Conservation (phyloP, 1,140 invertebrate genomes). For the Agrypnia vestita region DNA sequence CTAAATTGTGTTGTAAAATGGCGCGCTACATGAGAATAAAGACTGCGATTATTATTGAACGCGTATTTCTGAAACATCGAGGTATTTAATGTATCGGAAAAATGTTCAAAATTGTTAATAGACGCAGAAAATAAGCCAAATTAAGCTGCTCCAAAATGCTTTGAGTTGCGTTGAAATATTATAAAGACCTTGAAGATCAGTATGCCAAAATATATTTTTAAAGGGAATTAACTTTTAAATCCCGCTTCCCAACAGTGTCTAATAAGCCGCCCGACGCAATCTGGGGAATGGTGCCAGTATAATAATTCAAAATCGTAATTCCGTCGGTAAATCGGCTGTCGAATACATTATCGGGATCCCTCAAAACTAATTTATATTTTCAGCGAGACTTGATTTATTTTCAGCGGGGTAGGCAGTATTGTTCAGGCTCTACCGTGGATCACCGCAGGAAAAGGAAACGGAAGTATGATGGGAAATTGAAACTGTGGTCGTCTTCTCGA, state of each 20-base stretch:
- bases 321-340: conserved; percentile 40
- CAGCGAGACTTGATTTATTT: conserved; percentile 27
- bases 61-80: too few relatives aligned
- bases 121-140: neutral
- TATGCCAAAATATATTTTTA: conserved; percentile 27
- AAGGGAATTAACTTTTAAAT: conserved; percentile 34
- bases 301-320: conserved; percentile 48
- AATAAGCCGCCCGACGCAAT: conserved; percentile 41
- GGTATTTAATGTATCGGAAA: too few relatives aligned
- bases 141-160: neutral
- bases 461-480: conserved; percentile 47
- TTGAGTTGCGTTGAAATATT: neutral
- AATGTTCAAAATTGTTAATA: too few relatives aligned
- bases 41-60: too few relatives aligned
- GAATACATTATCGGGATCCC: conserved; percentile 44
- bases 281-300: neutral
- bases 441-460: conserved; percentile 35
- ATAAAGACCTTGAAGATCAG: conserved; percentile 16
- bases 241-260: conserved; percentile 15
- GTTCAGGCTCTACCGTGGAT: conserved; percentile 13
- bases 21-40: too few relatives aligned
- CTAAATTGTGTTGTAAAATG: too few relatives aligned
- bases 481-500: conserved; percentile 29
- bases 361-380: conserved; percentile 45
- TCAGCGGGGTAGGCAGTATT: conserved; percentile 14